phyloP scores from a whole-genome alignment of 2,888 invertebrate species.

The Pterostichus madidus region DNA sequence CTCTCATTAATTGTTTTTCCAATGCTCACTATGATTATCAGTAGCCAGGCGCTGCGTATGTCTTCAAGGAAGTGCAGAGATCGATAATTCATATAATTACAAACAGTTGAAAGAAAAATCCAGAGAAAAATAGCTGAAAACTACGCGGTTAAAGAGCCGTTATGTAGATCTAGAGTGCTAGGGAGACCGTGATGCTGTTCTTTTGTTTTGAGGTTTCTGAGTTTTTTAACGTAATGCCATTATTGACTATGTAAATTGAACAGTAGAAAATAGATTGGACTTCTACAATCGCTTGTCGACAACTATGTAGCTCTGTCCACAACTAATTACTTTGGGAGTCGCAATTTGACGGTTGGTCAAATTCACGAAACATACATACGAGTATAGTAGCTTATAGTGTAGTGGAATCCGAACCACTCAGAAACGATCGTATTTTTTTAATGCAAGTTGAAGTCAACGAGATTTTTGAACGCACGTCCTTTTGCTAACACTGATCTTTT shows the following conservation, averaged over 20 bases:
- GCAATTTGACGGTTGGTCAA: too few relatives aligned
- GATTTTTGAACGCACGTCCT: too few relatives aligned
- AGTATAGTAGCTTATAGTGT: too few relatives aligned
- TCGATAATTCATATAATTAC: conserved; percentile 59
- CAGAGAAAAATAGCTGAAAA: neutral
- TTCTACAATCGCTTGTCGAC: too few relatives aligned
- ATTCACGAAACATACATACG: too few relatives aligned
- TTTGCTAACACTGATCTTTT: too few relatives aligned
- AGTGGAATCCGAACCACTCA: too few relatives aligned
- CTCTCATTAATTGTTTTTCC: conserved; percentile 40
- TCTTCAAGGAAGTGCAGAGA: conserved; percentile 45
- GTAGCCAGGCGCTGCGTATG: conserved; percentile 43
- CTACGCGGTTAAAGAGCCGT: conserved; percentile 8
- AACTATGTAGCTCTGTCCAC: too few relatives aligned
- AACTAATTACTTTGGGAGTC: too few relatives aligned
- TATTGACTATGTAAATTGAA: neutral
- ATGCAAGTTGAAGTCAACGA: too few relatives aligned
- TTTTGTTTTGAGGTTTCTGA: conserved; percentile 2
- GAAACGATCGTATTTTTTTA: too few relatives aligned
- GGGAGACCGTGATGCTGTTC: neutral
- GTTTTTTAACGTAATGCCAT: conserved; percentile 9
- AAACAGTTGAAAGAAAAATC: neutral
- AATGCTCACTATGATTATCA: conserved; percentile 42
- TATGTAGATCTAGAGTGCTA: conserved; percentile 18
- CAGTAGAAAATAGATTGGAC: too few relatives aligned